Conservation (phyloP, 2,113 vertebrate genomes). For the Platichthys flesus region DNA sequence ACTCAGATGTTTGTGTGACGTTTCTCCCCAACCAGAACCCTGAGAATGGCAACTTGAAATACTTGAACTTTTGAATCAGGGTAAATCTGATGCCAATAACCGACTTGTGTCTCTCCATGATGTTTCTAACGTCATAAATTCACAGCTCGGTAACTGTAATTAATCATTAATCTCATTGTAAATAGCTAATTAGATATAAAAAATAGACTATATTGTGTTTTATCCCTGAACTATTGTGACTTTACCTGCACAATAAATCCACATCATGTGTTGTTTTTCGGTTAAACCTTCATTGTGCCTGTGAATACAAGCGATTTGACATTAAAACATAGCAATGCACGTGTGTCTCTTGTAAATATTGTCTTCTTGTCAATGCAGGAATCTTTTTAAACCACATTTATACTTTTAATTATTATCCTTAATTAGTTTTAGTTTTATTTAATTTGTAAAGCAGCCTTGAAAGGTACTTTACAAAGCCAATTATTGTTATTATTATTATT, state of each 20-base stretch:
- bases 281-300: conserved; percentile 27
- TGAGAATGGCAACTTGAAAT: conserved; percentile 12
- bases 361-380: not conserved
- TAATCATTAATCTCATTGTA: conserved; percentile 40
- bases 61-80: conserved; percentile 30
- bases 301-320: conserved; percentile 37
- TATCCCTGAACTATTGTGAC: conserved; percentile 1
- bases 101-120: not conserved
- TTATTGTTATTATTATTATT: no score
- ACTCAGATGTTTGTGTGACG: conserved; percentile 11
- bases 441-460: no score
- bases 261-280: conserved; percentile 18
- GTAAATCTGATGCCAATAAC: conserved; percentile 22
- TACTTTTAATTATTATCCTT: no score
- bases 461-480: no score
- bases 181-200: conserved; percentile 42
- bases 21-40: conserved; percentile 10
- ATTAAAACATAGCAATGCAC: conserved; percentile 54
- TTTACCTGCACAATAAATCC: no score
- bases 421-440: no score
- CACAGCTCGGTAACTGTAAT: not conserved
- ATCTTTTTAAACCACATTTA: no score
- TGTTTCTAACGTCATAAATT: conserved; percentile 18
- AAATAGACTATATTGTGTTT: conserved; percentile 4
- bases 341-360: conserved; percentile 13